Conservation (phyloP, 2,797 vertebrate genomes). For the Alfaro cultratus region DNA sequence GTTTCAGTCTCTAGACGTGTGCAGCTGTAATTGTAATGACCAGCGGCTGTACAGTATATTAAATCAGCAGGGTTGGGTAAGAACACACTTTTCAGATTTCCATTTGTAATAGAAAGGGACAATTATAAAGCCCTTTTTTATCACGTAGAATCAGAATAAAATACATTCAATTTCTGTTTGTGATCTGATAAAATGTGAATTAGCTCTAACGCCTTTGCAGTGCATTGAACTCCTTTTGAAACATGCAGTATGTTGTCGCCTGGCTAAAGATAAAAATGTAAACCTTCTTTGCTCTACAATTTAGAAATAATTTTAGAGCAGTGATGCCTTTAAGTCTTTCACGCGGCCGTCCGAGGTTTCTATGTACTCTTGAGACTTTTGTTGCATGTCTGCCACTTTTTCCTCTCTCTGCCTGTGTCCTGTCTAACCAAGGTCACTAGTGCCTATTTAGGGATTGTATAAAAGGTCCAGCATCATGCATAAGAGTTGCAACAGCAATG, state of each 20-base stretch:
- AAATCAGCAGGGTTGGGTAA: background rate
- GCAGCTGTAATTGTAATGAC: background rate
- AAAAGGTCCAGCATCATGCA: background rate
- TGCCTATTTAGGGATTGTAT: background rate
- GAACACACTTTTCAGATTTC: background rate
- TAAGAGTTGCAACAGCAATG: constrained; percentile 1
- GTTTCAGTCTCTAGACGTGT: background rate
- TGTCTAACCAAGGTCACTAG: background rate
- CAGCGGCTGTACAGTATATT: background rate
- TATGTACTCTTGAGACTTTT: background rate
- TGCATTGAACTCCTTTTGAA: background rate
- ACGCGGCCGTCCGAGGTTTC: background rate
- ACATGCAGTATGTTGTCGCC: background rate
- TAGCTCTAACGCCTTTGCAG: background rate
- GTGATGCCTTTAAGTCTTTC: background rate
- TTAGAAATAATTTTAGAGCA: background rate
- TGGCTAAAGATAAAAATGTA: background rate
- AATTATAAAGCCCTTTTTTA: background rate
- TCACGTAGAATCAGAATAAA: background rate
- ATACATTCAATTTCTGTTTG: background rate
- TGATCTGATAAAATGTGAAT: background rate
- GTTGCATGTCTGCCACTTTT: background rate
- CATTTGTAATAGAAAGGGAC: background rate
- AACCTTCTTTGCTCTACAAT: background rate
- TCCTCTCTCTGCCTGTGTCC: background rate